Evolutionary conservation across 2,113 vertebrate genomes (phyloP).

Genomic region (Accipiter cooperii): DNA sequence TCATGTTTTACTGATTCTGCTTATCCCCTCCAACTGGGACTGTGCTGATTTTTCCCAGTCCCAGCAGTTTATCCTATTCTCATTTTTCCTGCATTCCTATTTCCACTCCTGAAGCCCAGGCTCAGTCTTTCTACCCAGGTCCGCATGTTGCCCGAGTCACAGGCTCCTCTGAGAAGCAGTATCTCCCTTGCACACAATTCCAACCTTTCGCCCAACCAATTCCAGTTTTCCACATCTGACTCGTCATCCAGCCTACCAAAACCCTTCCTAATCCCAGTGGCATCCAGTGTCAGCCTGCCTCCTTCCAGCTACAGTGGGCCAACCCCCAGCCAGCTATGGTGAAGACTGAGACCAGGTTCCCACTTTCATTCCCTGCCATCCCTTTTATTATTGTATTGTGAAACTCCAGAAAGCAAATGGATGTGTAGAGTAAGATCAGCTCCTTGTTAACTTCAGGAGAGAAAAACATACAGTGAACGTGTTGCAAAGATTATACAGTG

Average conservation of each 20-base stretch:
- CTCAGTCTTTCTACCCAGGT: not conserved
- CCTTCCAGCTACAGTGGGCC: not conserved
- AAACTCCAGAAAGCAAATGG: not conserved
- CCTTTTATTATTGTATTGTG: not conserved
- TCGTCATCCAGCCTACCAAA: not conserved
- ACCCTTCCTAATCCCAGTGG: not conserved
- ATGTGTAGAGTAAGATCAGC: not conserved
- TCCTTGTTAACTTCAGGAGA: not conserved
- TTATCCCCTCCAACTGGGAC: not conserved
- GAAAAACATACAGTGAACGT: not conserved
- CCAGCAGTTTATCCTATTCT: not conserved
- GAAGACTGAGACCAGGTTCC: not conserved
- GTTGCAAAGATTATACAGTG: not conserved
- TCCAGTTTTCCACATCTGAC: not conserved
- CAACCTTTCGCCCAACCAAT: not conserved
- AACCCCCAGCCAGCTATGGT: not conserved
- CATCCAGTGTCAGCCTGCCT: not conserved
- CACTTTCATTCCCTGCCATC: not conserved
- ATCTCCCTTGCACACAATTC: not conserved
- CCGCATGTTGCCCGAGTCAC: not conserved
- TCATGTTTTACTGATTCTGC: not conserved
- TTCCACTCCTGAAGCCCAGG: not conserved
- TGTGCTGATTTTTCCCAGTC: not conserved
- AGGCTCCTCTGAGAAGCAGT: not conserved
- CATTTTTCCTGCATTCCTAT: not conserved